phyloP scores from a whole-genome alignment of 2,888 invertebrate species.

The Apamea anceps region DNA sequence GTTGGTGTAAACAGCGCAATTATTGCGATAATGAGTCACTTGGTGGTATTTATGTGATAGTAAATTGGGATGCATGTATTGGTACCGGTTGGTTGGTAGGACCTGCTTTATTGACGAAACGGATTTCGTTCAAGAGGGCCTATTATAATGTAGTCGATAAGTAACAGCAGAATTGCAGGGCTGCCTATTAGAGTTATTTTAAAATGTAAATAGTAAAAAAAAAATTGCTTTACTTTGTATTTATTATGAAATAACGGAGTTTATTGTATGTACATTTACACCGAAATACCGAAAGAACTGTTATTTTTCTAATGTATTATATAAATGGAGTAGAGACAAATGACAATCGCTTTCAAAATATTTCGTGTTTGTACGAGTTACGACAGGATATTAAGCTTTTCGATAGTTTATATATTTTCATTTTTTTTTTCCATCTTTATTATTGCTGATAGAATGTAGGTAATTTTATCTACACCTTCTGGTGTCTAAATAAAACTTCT shows the following conservation, averaged over 20 bases:
- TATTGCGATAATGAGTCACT: slow-evolving; percentile 17
- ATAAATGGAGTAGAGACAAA: not conserved
- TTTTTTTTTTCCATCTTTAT: not conserved
- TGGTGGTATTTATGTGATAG: slow-evolving; percentile 9
- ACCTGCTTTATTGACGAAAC: not conserved
- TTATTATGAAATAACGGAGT: not conserved
- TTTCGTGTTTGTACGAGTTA: not conserved
- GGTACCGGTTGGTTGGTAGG: not conserved
- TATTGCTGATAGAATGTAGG: not conserved
- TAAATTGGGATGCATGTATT: not conserved
- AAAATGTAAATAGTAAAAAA: not conserved
- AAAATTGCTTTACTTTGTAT: not conserved
- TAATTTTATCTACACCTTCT: not conserved
- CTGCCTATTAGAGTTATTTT: not conserved
- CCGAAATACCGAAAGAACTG: not conserved
- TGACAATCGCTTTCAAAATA: not conserved
- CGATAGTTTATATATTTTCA: not conserved
- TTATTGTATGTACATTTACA: not conserved
- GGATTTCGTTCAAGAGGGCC: not conserved
- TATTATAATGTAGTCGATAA: not conserved
- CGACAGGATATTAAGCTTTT: not conserved
- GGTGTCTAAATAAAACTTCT: not conserved
- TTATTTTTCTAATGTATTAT: not conserved
- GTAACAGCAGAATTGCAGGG: not conserved
- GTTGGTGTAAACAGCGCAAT: slow-evolving; percentile 50